Evolutionary conservation across 2,888 invertebrate genomes (phyloP).

Genomic region (Nycteola revayana): DNA sequence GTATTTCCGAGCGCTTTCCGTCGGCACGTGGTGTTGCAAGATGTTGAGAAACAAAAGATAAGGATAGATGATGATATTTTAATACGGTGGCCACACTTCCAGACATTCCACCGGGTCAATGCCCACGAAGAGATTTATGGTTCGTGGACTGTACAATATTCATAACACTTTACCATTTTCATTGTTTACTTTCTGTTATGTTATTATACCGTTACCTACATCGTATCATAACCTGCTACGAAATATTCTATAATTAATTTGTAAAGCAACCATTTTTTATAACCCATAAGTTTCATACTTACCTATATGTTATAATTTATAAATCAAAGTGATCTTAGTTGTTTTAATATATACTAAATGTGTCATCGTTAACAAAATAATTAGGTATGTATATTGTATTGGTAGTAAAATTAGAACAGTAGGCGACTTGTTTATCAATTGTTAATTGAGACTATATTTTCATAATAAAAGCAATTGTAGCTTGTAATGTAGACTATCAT

Average conservation of each 20-base stretch:
- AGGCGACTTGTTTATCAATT: slow-evolving; percentile 14
- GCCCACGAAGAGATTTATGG: slow-evolving; percentile 43
- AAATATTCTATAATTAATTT: background rate
- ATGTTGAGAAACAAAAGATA: slow-evolving; percentile 46
- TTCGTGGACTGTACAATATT: slow-evolving; percentile 34
- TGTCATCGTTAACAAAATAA: too few relatives aligned
- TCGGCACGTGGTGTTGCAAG: slow-evolving; percentile 28
- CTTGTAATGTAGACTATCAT: slow-evolving; percentile 8
- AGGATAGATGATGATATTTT: slow-evolving; percentile 43
- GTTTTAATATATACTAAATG: too few relatives aligned
- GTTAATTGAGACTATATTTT: slow-evolving; percentile 23
- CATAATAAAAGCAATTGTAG: slow-evolving; percentile 17
- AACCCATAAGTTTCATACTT: too few relatives aligned
- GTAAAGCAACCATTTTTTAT: slow-evolving; percentile 5
- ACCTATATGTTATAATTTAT: too few relatives aligned
- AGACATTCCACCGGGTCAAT: slow-evolving; percentile 47
- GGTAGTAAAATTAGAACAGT: slow-evolving; percentile 1
- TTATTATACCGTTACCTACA: slow-evolving; percentile 1
- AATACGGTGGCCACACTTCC: slow-evolving; percentile 29
- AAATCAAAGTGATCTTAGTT: too few relatives aligned
- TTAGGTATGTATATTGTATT: too few relatives aligned
- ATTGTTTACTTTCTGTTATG: slow-evolving; percentile 18
- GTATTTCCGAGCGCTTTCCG: slow-evolving; percentile 12
- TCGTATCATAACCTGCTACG: slow-evolving; percentile 1
- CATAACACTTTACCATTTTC: slow-evolving; percentile 30